Evolutionary conservation across 2,113 vertebrate genomes (phyloP).

Genomic region (Gnathonemus echidnorhynchus): DNA sequence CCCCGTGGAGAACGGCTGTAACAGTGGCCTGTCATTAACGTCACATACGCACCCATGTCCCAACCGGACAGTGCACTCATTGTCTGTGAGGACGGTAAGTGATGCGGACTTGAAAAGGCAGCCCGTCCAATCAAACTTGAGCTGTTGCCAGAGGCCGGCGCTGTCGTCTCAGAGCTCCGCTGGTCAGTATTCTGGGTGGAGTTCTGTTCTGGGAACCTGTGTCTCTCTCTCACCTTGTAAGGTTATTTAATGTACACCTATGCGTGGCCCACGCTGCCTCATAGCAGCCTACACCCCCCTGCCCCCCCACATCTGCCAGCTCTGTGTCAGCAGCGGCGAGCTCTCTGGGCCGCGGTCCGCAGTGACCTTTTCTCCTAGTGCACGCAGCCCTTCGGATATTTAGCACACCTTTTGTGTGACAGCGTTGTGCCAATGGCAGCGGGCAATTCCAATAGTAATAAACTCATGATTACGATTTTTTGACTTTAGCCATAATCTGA

Average conservation of each 20-base stretch:
- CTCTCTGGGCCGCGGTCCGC: neutral
- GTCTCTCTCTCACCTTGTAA: neutral
- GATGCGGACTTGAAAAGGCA: constrained; percentile 52
- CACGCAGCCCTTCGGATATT: neutral
- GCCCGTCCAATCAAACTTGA: constrained; percentile 41
- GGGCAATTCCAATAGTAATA: neutral
- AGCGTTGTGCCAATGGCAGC: neutral
- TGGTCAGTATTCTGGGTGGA: constrained; percentile 29
- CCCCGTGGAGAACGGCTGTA: constrained; percentile 81
- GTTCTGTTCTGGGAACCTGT: neutral
- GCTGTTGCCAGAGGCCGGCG: constrained; percentile 32
- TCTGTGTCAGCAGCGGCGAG: neutral
- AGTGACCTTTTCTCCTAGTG: neutral
- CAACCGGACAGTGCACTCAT: constrained; percentile 81
- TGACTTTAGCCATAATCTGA: neutral
- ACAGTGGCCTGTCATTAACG: constrained; percentile 83
- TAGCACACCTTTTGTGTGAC: neutral
- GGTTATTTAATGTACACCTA: neutral
- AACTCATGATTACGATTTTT: neutral
- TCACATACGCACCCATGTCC: constrained; percentile 97
- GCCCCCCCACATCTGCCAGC: neutral
- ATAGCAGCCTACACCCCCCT: neutral
- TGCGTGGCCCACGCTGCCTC: neutral
- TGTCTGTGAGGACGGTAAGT: constrained; percentile 64
- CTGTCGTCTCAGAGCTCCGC: constrained; percentile 42